These are phyloP conservation scores for Azemiops feae DNA, from an alignment of 2,113 vertebrate genomes.

Conservation along the genomic window DNA sequence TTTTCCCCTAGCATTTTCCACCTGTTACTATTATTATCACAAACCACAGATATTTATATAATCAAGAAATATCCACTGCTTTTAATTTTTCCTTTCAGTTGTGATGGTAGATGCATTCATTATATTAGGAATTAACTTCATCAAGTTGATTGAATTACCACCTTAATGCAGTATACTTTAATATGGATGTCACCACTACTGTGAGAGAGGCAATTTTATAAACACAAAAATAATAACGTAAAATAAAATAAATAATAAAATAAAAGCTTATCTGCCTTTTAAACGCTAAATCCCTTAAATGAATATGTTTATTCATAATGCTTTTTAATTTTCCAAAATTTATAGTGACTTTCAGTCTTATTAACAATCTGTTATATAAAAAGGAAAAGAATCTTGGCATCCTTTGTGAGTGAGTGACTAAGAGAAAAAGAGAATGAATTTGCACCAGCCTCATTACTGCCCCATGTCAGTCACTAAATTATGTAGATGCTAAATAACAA, in stretches of 20 bases:
- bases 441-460: neutral
- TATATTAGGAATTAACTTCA: slow-evolving; percentile 8
- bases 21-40: neutral
- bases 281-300: neutral
- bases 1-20: neutral
- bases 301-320: neutral
- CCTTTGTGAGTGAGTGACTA: neutral
- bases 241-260: neutral
- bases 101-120: slow-evolving; percentile 35
- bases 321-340: slow-evolving; percentile 9
- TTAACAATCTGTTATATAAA: neutral
- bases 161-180: neutral
- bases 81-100: slow-evolving; percentile 38
- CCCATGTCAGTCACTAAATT: neutral
- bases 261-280: slow-evolving; percentile 1
- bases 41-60: neutral
- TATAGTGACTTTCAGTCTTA: neutral
- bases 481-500: neutral
- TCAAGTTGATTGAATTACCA: neutral
- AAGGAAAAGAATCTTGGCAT: neutral
- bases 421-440: neutral
- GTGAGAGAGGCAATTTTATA: neutral
- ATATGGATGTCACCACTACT: neutral
- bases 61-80: neutral
- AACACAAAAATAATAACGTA: neutral